Percentiles rank a stretch among this genome's conserved stretches.
These are phyloP conservation scores for Lepus europaeus DNA, from an alignment of 2,113 vertebrate genomes.

Conservation along the genomic window DNA sequence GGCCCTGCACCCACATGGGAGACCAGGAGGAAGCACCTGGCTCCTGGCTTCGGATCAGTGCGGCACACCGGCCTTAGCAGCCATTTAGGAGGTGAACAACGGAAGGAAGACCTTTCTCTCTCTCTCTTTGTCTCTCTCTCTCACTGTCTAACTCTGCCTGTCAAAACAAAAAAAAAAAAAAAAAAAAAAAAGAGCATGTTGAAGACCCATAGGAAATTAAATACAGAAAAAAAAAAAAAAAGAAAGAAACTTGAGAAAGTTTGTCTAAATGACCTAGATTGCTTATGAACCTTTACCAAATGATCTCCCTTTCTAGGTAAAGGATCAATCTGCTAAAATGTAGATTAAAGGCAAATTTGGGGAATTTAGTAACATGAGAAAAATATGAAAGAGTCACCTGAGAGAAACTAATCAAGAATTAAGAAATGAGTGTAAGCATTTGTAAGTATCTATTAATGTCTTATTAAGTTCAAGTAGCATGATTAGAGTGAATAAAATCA, in stretches of 20 bases:
- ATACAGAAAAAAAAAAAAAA: background rate
- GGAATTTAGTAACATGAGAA: background rate
- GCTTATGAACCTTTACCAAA: constrained; percentile 37
- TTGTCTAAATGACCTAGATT: background rate
- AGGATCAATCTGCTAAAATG: constrained; percentile 33
- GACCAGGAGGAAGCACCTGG: no score
- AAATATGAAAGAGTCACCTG: background rate
- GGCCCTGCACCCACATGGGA: no score
- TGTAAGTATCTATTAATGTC: constrained; percentile 25
- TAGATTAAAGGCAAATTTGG: background rate
- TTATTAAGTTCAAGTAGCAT: background rate
- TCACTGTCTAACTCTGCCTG: no score
- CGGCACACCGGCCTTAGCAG: no score
- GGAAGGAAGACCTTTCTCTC: no score
- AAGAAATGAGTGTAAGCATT: constrained; percentile 14
- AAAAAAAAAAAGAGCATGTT: background rate
- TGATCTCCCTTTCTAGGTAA: background rate
- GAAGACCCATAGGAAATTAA: constrained; percentile 2
- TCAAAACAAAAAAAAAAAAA: no score
- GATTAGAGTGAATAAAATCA: constrained; percentile 22
- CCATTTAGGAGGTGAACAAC: no score
- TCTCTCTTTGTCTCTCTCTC: no score
- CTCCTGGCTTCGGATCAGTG: no score
- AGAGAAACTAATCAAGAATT: constrained; percentile 26
- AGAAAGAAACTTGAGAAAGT: constrained; percentile 35